These are phyloP conservation scores for Cenopis cana DNA, from an alignment of 2,888 invertebrate genomes.

Conservation along the genomic window DNA sequence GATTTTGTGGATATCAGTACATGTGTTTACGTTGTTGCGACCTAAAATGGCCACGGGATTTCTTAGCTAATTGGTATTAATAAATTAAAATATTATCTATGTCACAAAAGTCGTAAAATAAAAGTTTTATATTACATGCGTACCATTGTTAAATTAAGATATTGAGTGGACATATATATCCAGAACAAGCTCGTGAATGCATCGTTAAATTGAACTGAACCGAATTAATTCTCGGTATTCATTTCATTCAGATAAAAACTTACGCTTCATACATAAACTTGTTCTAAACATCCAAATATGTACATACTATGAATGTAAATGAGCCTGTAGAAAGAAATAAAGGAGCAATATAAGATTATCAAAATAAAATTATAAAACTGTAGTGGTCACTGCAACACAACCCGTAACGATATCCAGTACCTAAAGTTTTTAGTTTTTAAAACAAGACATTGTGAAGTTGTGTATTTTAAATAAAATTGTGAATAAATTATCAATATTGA, in stretches of 20 bases:
- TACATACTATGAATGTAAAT: conserved; percentile 76
- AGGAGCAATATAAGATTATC: conserved; percentile 65
- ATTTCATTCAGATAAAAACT: conserved; percentile 4
- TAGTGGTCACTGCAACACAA: conserved; percentile 76
- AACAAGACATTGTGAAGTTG: conserved; percentile 83
- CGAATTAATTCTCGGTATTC: background rate
- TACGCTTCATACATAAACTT: conserved; percentile 61
- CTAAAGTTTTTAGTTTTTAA: conserved; percentile 83
- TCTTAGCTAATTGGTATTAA: conserved; percentile 52
- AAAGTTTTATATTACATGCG: conserved; percentile 65
- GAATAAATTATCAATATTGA: conserved; percentile 85
- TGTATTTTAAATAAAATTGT: conserved; percentile 86
- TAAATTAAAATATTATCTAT: conserved; percentile 48
- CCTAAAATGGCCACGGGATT: conserved; percentile 62
- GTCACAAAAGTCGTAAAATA: conserved; percentile 40
- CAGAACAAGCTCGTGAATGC: conserved; percentile 62
- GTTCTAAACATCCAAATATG: conserved; percentile 68
- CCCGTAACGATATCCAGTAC: conserved; percentile 80
- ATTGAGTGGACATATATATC: conserved; percentile 79
- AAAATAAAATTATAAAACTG: conserved; percentile 68
- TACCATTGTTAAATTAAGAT: conserved; percentile 78
- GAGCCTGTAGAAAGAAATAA: conserved; percentile 72
- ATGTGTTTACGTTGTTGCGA: conserved; percentile 28
- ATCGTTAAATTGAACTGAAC: conserved; percentile 27
- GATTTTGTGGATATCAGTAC: conserved; percentile 59